Base-by-base conservation (phyloP, 2,113 vertebrate species). In the Lanius collurio region DNA sequence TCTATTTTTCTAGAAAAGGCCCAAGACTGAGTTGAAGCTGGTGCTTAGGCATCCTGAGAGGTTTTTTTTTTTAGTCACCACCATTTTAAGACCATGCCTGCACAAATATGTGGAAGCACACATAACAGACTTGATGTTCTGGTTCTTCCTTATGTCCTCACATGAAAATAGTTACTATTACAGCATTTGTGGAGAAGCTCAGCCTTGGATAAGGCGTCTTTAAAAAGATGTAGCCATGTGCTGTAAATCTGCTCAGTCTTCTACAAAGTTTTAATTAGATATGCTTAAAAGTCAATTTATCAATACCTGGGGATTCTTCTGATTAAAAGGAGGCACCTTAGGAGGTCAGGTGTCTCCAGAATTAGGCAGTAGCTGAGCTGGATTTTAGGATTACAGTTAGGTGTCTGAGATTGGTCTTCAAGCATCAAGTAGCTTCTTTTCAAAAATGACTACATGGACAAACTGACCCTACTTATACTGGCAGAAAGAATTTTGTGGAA, bases 371-470 rank as follows among this genome's bases (percentile, higher is more conserved):
- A 59, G 46, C 27, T 91, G n/a, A 89, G 50, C 14, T 70, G 28
- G 26, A 64, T 80, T 86, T 76, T 70, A 83, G 30, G 47, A 33
- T 59, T 84, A 30, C 9, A 55, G 20, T 42, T 42, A 63, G 10
- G 8, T 41, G 7, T 19, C 39, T 67, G 49, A 69, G 71, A 42
- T 69, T 86, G 8, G 28, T 39, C 42, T 70, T 39, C 13, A 71
- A 52, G 8, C 28, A 71, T 55, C 50, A 50, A 55, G 21, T 28
- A 3, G 1, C 4, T 53, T 23, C 52, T 62, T 80, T 85, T 53
- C 3, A 73, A 44, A 77, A 80, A 33, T 2, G 3, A 62, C 7
- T 10, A 0, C 1, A 0, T 47, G 50, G 50, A 26, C 37, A 62
- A 81, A 79, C 12, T 23, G 49, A 35, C 8, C 35, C 55, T 65